A percentile compares a stretch with the other conserved stretches of the same genome.
These are phyloP conservation scores for Pygmarrhopalites habei DNA, from an alignment of 1,140 invertebrate genomes.

Conservation along the genomic window DNA sequence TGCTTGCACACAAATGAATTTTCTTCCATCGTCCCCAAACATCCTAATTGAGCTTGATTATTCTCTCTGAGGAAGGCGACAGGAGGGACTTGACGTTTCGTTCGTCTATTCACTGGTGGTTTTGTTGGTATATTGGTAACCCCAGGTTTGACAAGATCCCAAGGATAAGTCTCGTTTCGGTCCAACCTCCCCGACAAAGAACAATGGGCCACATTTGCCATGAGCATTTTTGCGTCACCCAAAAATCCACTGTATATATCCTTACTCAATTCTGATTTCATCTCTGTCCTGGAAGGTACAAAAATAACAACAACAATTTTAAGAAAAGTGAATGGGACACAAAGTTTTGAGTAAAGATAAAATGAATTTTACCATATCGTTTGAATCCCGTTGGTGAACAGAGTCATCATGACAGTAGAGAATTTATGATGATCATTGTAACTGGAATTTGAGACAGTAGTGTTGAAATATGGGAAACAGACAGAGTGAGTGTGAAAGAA, in stretches of 20 bases:
- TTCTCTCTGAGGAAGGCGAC: background rate
- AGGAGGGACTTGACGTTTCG: background rate
- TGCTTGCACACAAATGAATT: constrained; percentile 9
- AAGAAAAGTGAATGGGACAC: too few species aligned
- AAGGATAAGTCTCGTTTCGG: constrained; percentile 16
- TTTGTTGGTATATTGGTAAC: background rate
- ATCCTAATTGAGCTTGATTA: background rate
- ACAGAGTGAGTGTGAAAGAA: constrained; percentile 25
- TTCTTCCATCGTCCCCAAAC: background rate
- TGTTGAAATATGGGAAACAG: constrained; percentile 26
- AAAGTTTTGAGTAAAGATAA: too few species aligned
- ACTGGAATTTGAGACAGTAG: too few species aligned
- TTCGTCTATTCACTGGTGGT: background rate
- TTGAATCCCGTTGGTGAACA: constrained; percentile 33
- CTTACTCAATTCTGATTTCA: background rate
- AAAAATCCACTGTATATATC: constrained; percentile 15
- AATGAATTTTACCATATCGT: constrained; percentile 18
- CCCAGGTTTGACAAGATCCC: constrained; percentile 26
- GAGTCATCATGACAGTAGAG: constrained; percentile 16
- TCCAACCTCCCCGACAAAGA: background rate
- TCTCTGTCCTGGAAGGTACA: background rate
- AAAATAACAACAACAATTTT: background rate
- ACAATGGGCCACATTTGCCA: constrained; percentile 8
- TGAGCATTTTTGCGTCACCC: background rate
- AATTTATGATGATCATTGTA: constrained; percentile 35